Evolutionary conservation across 2,888 invertebrate genomes (phyloP), one percentile per base, ranked within the genome.

Genomic region (Drosophila stalkeri): DNA sequence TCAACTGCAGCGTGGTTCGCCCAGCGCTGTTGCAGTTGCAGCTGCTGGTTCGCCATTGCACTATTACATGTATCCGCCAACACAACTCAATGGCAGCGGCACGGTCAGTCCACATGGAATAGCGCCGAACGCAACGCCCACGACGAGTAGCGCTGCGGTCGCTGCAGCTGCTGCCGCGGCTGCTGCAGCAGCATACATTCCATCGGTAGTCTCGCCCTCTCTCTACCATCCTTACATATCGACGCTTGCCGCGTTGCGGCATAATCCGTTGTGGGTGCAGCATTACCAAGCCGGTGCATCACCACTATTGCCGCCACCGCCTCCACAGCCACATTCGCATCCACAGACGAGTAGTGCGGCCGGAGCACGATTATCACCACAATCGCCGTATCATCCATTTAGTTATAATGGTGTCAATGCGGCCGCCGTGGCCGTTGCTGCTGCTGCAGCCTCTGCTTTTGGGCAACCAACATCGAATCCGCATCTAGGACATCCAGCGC

Each of bases 231-330:
- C 92, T 20, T 93, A 92, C 80, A 91, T 93, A 73, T 86, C 91
- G 55, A 92, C 93, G 49, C 81, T 93, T 67, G 94, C 94, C 63
- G 94, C 94, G 6, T 92, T 94, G 77, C 91, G 94, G 65, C 92
- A 91, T 31, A 93, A 93, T 80, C 94, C 94, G 18, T 54, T 92
- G 64, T 94, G 94, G 94, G 93, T 94, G 93, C 94, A 94, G 80
- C 94, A 94, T 86, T 93, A 93, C 75, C 93, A 93, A 71, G 84
- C 83, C 59, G 89, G 91, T 64, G 89, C 87, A 9, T 92, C 93
- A 64, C 92, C 93, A 27, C 68, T 86, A 59, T 68, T 83, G 64
- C 81, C 91, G n/a, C 80, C 89, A 43, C 86, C 81, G 46, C 83
- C 90, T 20, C 79, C 89, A 41, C 89, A 84, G 57, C 81, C 79